phyloP scores from a whole-genome alignment of 2,888 invertebrate genomes.

The Thelaira solivaga region DNA sequence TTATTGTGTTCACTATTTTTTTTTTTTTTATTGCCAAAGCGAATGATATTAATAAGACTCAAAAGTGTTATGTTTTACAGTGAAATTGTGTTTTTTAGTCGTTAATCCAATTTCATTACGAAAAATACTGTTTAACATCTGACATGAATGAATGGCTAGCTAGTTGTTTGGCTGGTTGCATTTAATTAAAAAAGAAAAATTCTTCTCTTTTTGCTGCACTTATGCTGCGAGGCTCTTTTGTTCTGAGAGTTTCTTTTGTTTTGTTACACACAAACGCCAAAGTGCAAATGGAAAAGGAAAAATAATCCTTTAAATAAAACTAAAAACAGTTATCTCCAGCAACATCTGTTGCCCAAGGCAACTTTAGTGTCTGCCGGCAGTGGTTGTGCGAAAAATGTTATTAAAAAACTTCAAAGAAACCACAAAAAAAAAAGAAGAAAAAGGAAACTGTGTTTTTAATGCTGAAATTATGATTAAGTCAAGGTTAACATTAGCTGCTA shows the following conservation, averaged over 20 bases:
- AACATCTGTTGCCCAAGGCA: conserved; percentile 36
- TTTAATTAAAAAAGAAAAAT: conserved; percentile 55
- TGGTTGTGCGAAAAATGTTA: background rate
- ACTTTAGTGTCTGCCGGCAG: background rate
- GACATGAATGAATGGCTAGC: background rate
- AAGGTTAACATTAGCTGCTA: conserved; percentile 7
- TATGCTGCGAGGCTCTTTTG: background rate
- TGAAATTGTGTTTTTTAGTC: no score
- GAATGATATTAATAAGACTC: no score
- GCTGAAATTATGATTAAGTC: background rate
- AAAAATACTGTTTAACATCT: background rate
- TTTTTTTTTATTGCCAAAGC: no score
- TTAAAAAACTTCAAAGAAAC: background rate
- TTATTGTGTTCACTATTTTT: no score
- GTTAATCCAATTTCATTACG: background rate
- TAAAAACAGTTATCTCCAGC: conserved; percentile 7
- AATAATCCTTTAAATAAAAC: conserved; percentile 12
- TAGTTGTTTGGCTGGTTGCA: background rate
- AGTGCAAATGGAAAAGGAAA: background rate
- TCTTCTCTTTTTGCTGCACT: background rate
- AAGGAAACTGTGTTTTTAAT: background rate
- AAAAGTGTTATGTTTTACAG: no score
- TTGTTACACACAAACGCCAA: background rate
- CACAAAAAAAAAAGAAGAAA: background rate
- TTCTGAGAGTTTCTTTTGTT: background rate